Evolutionary conservation across 2,113 vertebrate genomes (phyloP), one percentile per base, ranked within the genome.

Genomic region (Rana temporaria): DNA sequence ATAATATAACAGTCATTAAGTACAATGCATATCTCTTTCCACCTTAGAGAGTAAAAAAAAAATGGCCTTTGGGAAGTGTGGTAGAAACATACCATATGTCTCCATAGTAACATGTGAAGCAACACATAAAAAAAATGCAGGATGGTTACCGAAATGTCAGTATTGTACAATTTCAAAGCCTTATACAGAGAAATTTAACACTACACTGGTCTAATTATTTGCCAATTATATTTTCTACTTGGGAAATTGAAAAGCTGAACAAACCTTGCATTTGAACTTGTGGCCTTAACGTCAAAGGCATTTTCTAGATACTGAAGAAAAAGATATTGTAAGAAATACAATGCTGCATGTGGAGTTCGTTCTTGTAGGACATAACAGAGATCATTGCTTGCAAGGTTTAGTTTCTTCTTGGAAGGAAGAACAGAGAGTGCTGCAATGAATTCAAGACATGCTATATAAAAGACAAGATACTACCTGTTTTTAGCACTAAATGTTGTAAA

Each of bases 51-150:
- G 34, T 64, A 52, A 76, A 65, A 52, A 76, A 65, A 30, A 76
- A 26, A 2, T 62, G 59, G 59, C 73, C 57, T 24, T 64, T 64
- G 78, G 78, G 66, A 78, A 64, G 62, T 78, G 52, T 67, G 15
- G 19, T 67, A 55, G 76, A 59, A 69, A 60, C 55, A 79, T 56
- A 26, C 14, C 20, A 22, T 79, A 79, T n/a, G 38, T 79, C 64
- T 60, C 78, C 66, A 69, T 79, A 79, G 78, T 69, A 79, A 69
- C 66, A 70, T 79, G 59, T 79, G 57, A 55, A 68, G 56, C 17
- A 69, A 70, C 55, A 69, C 65, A 59, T 69, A n/a, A 34, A 5
- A 79, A 34, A 42, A 69, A 60, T 15, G 66, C 55, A 42, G 18
- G 11, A 48, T 60, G 20, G 53, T 19, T 60, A 70, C 64, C 56